These are phyloP conservation scores for Anaspis maculata DNA, from an alignment of 2,888 invertebrate species.

Conservation along the genomic window DNA sequence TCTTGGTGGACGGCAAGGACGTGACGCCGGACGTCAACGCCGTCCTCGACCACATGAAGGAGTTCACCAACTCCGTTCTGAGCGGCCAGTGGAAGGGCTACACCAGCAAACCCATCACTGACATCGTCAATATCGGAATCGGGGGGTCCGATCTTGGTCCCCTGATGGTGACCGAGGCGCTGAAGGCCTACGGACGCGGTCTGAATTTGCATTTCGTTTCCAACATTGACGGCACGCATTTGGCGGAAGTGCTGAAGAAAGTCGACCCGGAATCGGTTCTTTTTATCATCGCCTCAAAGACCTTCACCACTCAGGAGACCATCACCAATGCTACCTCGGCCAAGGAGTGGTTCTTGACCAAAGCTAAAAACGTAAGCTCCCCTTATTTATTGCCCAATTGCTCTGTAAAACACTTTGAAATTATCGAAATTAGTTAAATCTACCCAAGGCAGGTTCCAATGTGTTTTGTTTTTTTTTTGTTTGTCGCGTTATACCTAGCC, in stretches of 20 bases:
- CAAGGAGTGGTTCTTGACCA: conserved; percentile 87
- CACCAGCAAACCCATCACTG: conserved; percentile 90
- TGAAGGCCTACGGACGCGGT: conserved; percentile 83
- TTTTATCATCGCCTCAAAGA: conserved; percentile 99
- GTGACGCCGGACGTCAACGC: conserved; percentile 88
- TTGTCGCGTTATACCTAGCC: too few relatives aligned
- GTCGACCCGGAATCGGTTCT: conserved; percentile 88
- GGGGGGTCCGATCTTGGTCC: conserved; percentile 99
- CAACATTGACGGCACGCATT: conserved; percentile 98
- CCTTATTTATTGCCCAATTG: neutral
- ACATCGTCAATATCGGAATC: conserved; percentile 98
- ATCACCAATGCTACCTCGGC: conserved; percentile 98
- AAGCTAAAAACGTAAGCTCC: conserved; percentile 71
- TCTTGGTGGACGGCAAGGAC: conserved; percentile 78
- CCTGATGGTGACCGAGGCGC: conserved; percentile 96
- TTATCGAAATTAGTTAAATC: too few relatives aligned
- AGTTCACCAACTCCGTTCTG: conserved; percentile 74
- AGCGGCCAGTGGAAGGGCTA: conserved; percentile 68
- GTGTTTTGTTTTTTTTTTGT: conserved; percentile 4
- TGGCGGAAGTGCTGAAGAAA: conserved; percentile 86
- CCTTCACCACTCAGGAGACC: conserved; percentile 98
- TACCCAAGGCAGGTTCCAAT: too few relatives aligned
- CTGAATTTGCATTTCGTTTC: conserved; percentile 93
- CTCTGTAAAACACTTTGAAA: too few relatives aligned
- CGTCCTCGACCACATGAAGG: conserved; percentile 90